Base-by-base conservation (phyloP, 2,888 invertebrate species). In the Andrena marginata region DNA sequence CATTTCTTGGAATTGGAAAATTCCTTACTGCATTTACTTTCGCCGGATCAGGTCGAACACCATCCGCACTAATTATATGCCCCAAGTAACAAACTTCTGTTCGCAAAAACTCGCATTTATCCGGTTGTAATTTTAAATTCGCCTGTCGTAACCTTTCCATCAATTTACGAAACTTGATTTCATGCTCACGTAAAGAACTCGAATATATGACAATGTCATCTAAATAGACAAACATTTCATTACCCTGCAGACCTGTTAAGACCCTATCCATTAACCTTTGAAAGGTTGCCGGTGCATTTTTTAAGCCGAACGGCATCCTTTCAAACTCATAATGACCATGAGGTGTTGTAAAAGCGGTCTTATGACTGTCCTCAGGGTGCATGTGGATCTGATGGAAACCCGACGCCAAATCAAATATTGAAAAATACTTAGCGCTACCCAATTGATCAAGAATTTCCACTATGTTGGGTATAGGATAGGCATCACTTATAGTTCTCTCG, bases 331-430 rank as follows among this genome's bases (percentile, higher is more conserved):
- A 65, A 29, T 65, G 65, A 7, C 65, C 65, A 10, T 29, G 3
- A n/a, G 65, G 65, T 8, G 65, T 65, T 16, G 65, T 2, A 35
- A 65, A 65, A 16, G 65, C 64, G 5, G 64, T 64, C 26, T 64
- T 64, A 16, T 64, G 64, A 23, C 31, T 31, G 3, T 64, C 64
- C 13, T 42, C 23, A 23, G 42, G 23, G 16, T 64, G 42, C 64
- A 64, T 64, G 26, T 3, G 48, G 16, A 64, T 64, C 48, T 64
- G 64, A 48, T 64, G 64, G 23, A 48, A 64, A 26, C 64, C 64
- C 4, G 48, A 64, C 6, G 64, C 64, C 13, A 64, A 31, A 48
- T 64, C 64, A 16, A 42, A 64, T 0, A 64, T 3, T 2, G 64
- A 64, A n/a, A 64, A 64, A 48, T 64, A 64, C 2, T 64, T 64